Base-by-base conservation (phyloP, 2,797 vertebrate genomes). In the Tarsius wallacei region DNA sequence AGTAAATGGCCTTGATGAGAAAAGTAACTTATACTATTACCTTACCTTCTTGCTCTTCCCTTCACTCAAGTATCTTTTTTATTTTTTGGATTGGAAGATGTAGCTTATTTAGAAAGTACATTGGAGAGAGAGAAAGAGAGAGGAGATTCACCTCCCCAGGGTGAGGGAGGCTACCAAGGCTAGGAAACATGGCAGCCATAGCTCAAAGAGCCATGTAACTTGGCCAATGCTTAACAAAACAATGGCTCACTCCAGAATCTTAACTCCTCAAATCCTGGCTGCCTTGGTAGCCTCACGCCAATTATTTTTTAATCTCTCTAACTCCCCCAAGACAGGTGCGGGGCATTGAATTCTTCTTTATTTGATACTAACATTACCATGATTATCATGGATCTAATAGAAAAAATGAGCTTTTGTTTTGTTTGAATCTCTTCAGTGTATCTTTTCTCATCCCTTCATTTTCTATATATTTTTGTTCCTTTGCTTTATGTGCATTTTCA, bases 221-320 rank as follows among this genome's bases (percentile, higher is more conserved):
- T n/a, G n/a, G n/a, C n/a, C n/a, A n/a, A n/a, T n/a, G n/a, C n/a
- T n/a, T n/a, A n/a, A n/a, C n/a, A n/a, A n/a, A n/a, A n/a, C n/a
- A n/a, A n/a, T n/a, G n/a, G n/a, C n/a, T n/a, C n/a, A n/a, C n/a
- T 93, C 64, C 89, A 87, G 31, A 96, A 49, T 47, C 64, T 84
- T 78, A 59, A 53, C 10, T 63, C n/a, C 5, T 95, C 26, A 71
- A 19, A 87, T 53, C 8, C 70, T 28, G 12, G 13, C 53, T 47
- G 31, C 12, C 33, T 51, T 63, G 15, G 80, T 19, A 81, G 15
- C 31, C 13, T 66, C 76, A 24, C 28, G 47, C 31, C 11, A 73
- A 14, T 21, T 28, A 24, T 21, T 36, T 61, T 36, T 61, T 2
- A 42, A 24, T n/a, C 31, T 42, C 19, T 31, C 24, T 82, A 15